Conservation (phyloP, 2,888 invertebrate genomes). For the Synergus laeviventris region DNA sequence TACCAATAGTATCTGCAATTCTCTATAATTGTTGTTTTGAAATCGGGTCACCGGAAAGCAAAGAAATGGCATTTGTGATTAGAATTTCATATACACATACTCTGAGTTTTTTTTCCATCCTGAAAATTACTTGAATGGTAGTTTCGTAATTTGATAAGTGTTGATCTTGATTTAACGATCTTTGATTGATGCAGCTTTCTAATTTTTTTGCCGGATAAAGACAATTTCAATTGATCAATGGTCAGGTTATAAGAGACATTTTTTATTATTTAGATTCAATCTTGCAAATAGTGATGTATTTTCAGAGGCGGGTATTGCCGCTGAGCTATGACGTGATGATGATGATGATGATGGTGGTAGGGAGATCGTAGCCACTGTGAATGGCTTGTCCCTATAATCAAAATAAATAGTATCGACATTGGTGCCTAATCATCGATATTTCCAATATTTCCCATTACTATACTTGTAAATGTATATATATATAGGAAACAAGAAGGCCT, state of each 20-base stretch:
- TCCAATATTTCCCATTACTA: no score
- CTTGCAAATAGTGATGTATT: no score
- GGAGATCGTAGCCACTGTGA: no score
- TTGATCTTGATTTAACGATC: not conserved
- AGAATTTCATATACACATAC: slow-evolving; percentile 5
- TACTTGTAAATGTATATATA: no score
- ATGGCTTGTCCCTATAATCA: no score
- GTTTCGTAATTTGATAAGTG: not conserved
- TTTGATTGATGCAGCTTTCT: not conserved
- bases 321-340: no score
- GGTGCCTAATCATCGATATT: no score
- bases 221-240: not conserved
- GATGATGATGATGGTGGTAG: no score
- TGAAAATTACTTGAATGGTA: not conserved
- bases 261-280: not conserved
- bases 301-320: no score
- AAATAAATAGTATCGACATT: no score
- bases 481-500: no score
- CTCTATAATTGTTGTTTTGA: not conserved
- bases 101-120: slow-evolving; percentile 12
- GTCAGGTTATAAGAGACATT: not conserved
- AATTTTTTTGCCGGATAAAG: not conserved
- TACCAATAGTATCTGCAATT: not conserved
- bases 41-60: slow-evolving; percentile 28
- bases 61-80: slow-evolving; percentile 21